A percentile compares a stretch with the other conserved stretches of the same genome.
phyloP scores from a whole-genome alignment of 2,113 vertebrate species.

The Campylorhamphus procurvoides region DNA sequence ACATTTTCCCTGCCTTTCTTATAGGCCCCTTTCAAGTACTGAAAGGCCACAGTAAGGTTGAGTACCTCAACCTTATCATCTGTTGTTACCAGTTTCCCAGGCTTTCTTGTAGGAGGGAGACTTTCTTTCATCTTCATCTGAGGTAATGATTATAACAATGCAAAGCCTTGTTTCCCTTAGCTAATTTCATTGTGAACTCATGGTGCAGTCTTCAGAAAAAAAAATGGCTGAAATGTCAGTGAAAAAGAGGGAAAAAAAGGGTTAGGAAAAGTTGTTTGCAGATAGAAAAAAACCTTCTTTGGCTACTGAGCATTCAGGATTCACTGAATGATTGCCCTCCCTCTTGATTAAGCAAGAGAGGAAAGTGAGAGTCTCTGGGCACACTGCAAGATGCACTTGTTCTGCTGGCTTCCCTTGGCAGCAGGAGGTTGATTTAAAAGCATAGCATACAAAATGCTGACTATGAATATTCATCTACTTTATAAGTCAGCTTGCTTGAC shows the following conservation, averaged over 20 bases:
- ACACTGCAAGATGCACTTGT: neutral
- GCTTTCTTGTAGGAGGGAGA: too few species aligned
- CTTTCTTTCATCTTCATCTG: neutral
- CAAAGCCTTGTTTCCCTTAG: neutral
- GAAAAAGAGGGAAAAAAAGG: neutral
- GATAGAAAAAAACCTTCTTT: neutral
- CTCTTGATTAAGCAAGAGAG: neutral
- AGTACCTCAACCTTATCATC: neutral
- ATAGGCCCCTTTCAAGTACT: neutral
- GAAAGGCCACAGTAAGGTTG: neutral
- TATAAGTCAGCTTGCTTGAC: neutral
- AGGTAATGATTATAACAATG: neutral
- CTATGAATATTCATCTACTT: slow-evolving; percentile 46
- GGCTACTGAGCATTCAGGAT: neutral
- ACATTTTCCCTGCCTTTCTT: neutral
- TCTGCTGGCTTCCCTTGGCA: neutral
- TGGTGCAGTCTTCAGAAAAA: neutral
- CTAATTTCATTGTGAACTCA: neutral
- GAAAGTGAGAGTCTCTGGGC: neutral
- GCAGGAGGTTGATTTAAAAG: slow-evolving; percentile 28
- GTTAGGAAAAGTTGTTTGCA: neutral
- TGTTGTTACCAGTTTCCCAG: neutral
- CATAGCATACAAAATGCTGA: neutral
- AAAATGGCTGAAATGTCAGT: neutral
- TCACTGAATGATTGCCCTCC: neutral